These are phyloP conservation scores for Leptarthrus brevirostris DNA, from an alignment of 2,888 invertebrate genomes.

Conservation along the genomic window DNA sequence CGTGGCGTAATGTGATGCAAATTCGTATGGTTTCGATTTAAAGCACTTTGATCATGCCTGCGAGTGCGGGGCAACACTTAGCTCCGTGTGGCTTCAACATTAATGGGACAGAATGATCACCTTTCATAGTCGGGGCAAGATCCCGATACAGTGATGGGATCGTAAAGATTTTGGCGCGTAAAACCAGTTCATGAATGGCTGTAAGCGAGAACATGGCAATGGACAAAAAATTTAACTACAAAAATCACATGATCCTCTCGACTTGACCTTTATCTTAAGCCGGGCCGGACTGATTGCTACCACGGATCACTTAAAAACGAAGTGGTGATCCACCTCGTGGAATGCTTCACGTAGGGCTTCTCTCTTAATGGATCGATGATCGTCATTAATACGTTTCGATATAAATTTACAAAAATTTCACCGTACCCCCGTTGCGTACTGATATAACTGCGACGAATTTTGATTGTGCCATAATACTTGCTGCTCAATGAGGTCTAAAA, in stretches of 20 bases:
- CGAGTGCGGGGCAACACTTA: constrained; percentile 15
- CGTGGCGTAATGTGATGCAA: constrained; percentile 40
- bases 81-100: constrained; percentile 24
- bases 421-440: constrained; percentile 13
- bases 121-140: constrained; percentile 7
- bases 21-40: constrained; percentile 35
- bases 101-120: constrained; percentile 33
- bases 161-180: constrained; percentile 13
- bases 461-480: constrained; percentile 27
- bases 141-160: neutral
- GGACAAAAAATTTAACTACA: neutral
- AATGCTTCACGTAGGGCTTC: constrained; percentile 42
- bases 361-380: constrained; percentile 47
- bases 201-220: neutral
- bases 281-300: neutral
- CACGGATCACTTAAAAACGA: constrained; percentile 26
- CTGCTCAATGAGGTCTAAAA: constrained; percentile 43
- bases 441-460: constrained; percentile 25
- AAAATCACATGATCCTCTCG: constrained; percentile 30
- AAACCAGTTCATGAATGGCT: constrained; percentile 43
- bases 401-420: constrained; percentile 42
- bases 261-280: constrained; percentile 17
- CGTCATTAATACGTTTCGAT: constrained; percentile 45
- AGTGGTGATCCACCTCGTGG: constrained; percentile 31
- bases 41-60: constrained; percentile 37